Conservation (phyloP, 2,113 vertebrate species). For the Aythya baeri region DNA sequence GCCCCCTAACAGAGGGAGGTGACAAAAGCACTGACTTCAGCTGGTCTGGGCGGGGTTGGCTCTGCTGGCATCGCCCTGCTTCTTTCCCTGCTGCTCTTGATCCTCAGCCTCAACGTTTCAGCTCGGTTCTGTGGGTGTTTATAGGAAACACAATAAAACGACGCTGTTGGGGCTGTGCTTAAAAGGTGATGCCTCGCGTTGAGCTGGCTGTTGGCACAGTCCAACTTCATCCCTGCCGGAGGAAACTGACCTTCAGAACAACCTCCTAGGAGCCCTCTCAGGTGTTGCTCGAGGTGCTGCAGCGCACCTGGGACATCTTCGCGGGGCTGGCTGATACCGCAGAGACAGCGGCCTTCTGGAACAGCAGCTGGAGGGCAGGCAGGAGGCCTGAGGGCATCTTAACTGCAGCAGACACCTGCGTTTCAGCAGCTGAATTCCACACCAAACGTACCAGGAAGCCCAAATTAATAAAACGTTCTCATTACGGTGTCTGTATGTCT, state of each 20-base stretch:
- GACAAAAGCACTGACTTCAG: not conserved
- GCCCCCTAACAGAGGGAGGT: not conserved
- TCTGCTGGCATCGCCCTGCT: not conserved
- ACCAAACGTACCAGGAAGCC: not conserved
- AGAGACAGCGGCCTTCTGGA: not conserved
- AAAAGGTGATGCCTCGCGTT: not conserved
- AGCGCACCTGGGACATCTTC: not conserved
- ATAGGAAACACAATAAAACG: not conserved
- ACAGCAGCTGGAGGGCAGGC: not conserved
- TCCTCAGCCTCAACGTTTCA: not conserved
- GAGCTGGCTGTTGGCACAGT: not conserved
- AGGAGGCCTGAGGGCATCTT: not conserved
- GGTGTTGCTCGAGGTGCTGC: not conserved
- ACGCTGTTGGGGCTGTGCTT: not conserved
- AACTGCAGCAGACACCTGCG: not conserved
- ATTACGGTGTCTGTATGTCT: not conserved
- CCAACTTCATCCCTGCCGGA: not conserved
- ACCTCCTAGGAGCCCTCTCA: not conserved
- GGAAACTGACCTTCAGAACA: not conserved
- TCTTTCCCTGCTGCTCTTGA: not conserved
- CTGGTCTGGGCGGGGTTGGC: not conserved
- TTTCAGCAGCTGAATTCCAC: not conserved
- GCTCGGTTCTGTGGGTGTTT: not conserved
- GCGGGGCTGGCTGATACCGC: not conserved
- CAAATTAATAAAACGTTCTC: not conserved